phyloP scores from a whole-genome alignment of 2,888 invertebrate species.

The Leucania comma region DNA sequence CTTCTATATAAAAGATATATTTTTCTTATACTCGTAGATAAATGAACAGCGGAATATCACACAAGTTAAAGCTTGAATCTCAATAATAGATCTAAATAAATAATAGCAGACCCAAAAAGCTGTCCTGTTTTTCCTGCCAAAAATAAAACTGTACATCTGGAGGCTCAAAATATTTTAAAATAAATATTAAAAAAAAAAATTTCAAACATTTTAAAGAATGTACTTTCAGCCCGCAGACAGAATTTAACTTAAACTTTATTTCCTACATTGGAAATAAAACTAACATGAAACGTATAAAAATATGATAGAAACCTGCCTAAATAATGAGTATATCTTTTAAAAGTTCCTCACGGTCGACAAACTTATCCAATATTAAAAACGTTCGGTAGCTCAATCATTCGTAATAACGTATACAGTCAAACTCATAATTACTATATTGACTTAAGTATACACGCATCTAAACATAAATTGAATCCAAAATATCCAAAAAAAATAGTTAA shows the following conservation, averaged over 20 bases:
- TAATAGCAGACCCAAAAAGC: background rate
- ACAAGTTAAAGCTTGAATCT: background rate
- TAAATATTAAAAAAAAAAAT: background rate
- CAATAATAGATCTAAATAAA: background rate
- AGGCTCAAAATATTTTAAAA: background rate
- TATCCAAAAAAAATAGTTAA: background rate
- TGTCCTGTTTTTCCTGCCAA: background rate
- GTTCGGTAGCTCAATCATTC: slow-evolving; percentile 6
- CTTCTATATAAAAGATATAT: too few relatives aligned
- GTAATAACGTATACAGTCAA: background rate
- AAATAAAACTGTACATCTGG: background rate
- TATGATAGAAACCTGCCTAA: background rate
- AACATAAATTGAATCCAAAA: background rate
- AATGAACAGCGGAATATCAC: background rate
- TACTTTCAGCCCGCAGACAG: too few relatives aligned
- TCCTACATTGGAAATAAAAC: background rate
- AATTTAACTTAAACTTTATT: too few relatives aligned
- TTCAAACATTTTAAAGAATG: too few relatives aligned
- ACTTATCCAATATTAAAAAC: slow-evolving; percentile 19
- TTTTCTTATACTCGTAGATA: too few relatives aligned
- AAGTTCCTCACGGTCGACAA: background rate
- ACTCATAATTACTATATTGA: too few relatives aligned
- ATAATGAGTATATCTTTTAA: background rate
- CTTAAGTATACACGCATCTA: too few relatives aligned
- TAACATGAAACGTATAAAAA: background rate